Conservation (phyloP, 2,113 vertebrate species). For the Helogale parvula region DNA sequence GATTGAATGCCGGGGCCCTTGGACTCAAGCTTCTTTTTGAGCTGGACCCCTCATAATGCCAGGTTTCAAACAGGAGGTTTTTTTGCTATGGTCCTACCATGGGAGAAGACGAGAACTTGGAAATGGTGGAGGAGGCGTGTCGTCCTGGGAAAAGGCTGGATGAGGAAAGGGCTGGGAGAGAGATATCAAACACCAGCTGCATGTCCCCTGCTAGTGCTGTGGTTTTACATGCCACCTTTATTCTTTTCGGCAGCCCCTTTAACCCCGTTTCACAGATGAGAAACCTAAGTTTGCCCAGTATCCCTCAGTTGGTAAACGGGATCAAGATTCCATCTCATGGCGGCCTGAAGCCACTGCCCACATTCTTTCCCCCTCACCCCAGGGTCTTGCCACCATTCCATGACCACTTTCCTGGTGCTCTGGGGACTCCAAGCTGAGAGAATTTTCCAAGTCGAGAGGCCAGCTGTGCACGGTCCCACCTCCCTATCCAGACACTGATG, state of each 20-base stretch:
- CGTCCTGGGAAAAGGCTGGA: not conserved
- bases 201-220: not conserved
- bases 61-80: not conserved
- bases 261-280: not conserved
- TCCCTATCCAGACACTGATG: not conserved
- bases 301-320: not conserved
- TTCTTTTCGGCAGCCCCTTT: not conserved
- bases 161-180: not conserved
- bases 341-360: not conserved
- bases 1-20: not conserved
- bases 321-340: not conserved
- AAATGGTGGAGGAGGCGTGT: not conserved
- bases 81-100: not conserved
- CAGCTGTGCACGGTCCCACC: not conserved
- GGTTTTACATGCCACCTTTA: not conserved
- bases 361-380: not conserved
- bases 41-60: not conserved
- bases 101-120: not conserved
- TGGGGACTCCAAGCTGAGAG: not conserved
- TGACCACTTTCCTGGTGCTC: rapidly evolving
- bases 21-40: not conserved
- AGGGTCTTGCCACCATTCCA: not conserved
- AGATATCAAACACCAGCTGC: not conserved
- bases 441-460: not conserved
- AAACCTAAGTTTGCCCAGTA: not conserved